These are phyloP conservation scores for Cyrtorhinus lividipennis DNA, from an alignment of 1,140 invertebrate genomes.

Conservation along the genomic window DNA sequence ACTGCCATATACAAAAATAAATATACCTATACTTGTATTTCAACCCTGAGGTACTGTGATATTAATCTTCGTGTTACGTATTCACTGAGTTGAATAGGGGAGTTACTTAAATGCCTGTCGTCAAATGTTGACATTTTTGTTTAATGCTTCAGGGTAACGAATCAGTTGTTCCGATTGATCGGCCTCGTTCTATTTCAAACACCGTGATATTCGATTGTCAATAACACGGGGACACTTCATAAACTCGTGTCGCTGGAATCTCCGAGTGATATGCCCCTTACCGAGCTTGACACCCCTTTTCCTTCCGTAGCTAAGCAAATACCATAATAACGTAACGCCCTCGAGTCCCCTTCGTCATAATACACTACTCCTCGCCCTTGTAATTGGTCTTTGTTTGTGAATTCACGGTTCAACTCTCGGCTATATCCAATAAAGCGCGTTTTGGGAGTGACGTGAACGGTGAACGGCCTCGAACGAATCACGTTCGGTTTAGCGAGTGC, in stretches of 20 bases:
- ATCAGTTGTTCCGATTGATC: neutral
- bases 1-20: too few species aligned
- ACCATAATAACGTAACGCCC: neutral
- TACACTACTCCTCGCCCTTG: neutral
- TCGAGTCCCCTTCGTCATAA: neutral
- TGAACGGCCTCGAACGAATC: too few species aligned
- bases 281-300: too few species aligned
- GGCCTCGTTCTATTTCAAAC: neutral
- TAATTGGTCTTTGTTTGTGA: neutral
- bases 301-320: neutral
- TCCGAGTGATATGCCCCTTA: neutral
- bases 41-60: too few species aligned
- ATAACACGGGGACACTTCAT: neutral
- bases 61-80: too few species aligned
- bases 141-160: too few species aligned
- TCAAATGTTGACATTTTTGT: too few species aligned
- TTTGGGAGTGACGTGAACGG: neutral
- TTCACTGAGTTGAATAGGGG: too few species aligned
- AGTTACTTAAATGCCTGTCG: too few species aligned
- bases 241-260: neutral
- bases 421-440: neutral
- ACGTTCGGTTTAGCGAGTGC: too few species aligned
- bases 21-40: too few species aligned
- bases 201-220: neutral
- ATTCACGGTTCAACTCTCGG: neutral